phyloP scores from a whole-genome alignment of 1,140 invertebrate genomes.

The Caligus rogercresseyi region DNA sequence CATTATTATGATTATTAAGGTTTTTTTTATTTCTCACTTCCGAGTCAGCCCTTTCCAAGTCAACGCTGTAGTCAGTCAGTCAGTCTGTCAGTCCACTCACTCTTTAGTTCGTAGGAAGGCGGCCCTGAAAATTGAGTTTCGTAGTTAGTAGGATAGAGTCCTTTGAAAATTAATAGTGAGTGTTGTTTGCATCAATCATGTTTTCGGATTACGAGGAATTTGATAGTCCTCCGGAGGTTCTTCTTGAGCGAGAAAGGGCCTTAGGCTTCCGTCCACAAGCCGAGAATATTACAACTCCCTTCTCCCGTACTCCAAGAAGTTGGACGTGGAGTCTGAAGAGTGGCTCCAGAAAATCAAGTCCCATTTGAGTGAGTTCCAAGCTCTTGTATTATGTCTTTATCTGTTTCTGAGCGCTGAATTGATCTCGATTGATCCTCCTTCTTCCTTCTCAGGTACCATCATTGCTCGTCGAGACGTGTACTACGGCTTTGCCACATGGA shows the following conservation, averaged over 20 bases:
- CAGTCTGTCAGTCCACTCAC: too few relatives aligned
- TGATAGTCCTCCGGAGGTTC: not conserved
- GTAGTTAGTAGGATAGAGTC: too few relatives aligned
- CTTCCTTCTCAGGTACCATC: not conserved
- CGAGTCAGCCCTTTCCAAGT: too few relatives aligned
- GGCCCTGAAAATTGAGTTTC: too few relatives aligned
- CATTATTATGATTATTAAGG: too few relatives aligned
- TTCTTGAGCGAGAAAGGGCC: conserved; percentile 16
- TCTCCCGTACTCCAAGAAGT: conserved; percentile 42
- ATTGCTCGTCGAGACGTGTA: conserved; percentile 1
- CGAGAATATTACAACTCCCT: conserved; percentile 45
- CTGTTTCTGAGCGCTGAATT: conserved; percentile 12
- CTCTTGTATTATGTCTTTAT: conserved; percentile 19
- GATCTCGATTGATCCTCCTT: conserved; percentile 1
- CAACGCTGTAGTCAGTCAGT: too few relatives aligned
- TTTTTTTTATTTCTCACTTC: too few relatives aligned
- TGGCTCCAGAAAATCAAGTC: not conserved
- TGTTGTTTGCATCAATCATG: too few relatives aligned
- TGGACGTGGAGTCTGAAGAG: conserved; percentile 38
- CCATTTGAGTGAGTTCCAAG: not conserved
- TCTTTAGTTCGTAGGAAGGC: too few relatives aligned
- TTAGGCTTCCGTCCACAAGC: conserved; percentile 35
- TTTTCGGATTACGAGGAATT: not conserved
- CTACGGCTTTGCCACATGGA: conserved; percentile 7
- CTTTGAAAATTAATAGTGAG: too few relatives aligned